Percentiles rank a stretch among this genome's conserved stretches.
These are phyloP conservation scores for Corythornis vintsioides DNA, from an alignment of 2,113 vertebrate genomes.

Conservation along the genomic window DNA sequence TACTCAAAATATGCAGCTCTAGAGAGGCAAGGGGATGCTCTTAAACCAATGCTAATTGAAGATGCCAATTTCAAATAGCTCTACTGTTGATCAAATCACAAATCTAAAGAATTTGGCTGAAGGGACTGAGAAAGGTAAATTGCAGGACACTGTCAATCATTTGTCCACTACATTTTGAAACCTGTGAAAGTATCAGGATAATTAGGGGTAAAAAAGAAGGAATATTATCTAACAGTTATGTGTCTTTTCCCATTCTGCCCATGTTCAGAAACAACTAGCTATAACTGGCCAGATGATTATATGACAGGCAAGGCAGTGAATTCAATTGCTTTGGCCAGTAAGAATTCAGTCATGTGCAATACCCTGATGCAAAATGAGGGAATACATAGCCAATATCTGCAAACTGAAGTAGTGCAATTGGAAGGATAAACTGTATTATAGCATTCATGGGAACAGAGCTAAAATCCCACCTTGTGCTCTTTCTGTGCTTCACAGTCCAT, in stretches of 20 bases:
- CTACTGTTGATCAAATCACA: background rate
- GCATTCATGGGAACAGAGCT: background rate
- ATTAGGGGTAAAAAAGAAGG: background rate
- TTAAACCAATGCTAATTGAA: background rate
- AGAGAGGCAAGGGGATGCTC: background rate
- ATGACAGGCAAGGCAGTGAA: background rate
- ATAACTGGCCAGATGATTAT: background rate
- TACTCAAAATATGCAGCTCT: background rate
- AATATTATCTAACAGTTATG: background rate
- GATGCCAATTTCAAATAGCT: background rate
- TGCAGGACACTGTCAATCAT: background rate
- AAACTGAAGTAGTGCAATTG: background rate
- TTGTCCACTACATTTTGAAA: background rate
- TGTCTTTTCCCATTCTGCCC: background rate
- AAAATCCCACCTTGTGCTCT: background rate
- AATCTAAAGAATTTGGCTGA: background rate
- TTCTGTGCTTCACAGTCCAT: background rate
- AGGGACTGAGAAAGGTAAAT: background rate
- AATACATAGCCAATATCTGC: background rate
- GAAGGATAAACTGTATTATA: slow-evolving; percentile 15
- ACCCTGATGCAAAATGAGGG: background rate
- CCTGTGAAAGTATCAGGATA: background rate
- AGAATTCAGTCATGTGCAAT: background rate
- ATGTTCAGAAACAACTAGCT: background rate
- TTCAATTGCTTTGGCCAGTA: slow-evolving; percentile 2